Percentiles rank a stretch among this genome's conserved stretches.
These are phyloP conservation scores for Montipora sp. DNA, from an alignment of 64 coral and sea anemone species.

Conservation along the genomic window DNA sequence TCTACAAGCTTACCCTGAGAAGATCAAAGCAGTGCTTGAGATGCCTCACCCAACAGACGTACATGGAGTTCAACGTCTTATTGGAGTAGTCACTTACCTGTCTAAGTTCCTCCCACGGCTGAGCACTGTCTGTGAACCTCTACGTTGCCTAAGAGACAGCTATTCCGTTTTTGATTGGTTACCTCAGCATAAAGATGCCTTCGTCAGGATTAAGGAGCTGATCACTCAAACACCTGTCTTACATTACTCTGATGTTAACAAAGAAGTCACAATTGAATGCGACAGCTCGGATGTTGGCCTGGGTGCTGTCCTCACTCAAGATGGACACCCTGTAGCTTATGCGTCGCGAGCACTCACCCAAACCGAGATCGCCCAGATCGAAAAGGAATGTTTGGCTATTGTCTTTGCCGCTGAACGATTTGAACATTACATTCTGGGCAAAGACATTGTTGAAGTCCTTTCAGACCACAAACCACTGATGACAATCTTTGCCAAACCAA, in stretches of 20 bases:
- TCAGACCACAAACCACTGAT: constrained; percentile 39
- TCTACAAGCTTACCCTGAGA: constrained; percentile 1
- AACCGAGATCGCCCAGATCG: constrained; percentile 40
- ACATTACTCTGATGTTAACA: constrained; percentile 39
- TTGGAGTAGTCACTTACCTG: constrained; percentile 9
- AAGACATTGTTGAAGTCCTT: constrained; percentile 3
- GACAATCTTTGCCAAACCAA: constrained; percentile 22
- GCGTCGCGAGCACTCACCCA: constrained; percentile 5
- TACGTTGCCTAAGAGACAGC: not conserved
- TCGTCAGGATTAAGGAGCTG: constrained; percentile 30
- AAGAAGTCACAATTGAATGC: constrained; percentile 19
- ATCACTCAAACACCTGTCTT: constrained; percentile 23
- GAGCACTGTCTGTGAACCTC: not conserved
- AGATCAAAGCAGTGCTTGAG: not conserved
- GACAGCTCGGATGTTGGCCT: constrained; percentile 12
- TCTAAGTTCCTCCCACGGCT: not conserved
- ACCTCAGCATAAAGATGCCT: constrained; percentile 57
- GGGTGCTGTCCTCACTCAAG: constrained; percentile 17
- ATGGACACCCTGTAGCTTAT: constrained; percentile 34
- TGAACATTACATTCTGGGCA: constrained; percentile 38
- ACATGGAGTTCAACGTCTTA: not conserved
- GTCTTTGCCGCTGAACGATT: constrained; percentile 16
- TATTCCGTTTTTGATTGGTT: not conserved
- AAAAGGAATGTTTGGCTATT: constrained; percentile 15
- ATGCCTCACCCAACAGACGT: not conserved